Conservation (phyloP, 2,797 vertebrate genomes). For the Mallotus villosus region DNA sequence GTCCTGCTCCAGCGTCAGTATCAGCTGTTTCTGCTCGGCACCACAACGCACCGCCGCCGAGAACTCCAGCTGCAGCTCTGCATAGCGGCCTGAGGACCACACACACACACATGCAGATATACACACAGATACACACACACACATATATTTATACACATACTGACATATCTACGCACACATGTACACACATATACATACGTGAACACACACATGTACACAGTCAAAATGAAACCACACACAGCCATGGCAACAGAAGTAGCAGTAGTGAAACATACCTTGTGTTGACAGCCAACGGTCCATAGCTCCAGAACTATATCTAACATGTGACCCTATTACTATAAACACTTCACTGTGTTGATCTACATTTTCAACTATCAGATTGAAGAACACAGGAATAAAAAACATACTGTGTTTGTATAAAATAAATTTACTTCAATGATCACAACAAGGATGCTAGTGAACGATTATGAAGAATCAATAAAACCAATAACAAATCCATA, state of each 20-base stretch:
- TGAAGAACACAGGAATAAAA: constrained; percentile 66
- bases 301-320: too few relatives aligned
- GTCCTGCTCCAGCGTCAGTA: constrained; percentile 90
- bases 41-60: constrained; percentile 77
- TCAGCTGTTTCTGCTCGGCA: constrained; percentile 88
- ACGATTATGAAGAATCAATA: constrained; percentile 89
- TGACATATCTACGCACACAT: too few relatives aligned
- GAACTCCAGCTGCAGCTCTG: constrained; percentile 86
- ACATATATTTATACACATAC: not conserved
- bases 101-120: constrained; percentile 10
- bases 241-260: too few relatives aligned
- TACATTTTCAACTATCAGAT: too few relatives aligned
- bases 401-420: constrained; percentile 97
- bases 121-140: constrained; percentile 12
- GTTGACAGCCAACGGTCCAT: too few relatives aligned
- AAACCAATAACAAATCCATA: constrained; percentile 91
- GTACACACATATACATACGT: too few relatives aligned
- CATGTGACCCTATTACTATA: too few relatives aligned
- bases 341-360: too few relatives aligned
- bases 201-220: too few relatives aligned
- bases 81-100: constrained; percentile 78
- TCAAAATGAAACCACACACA: too few relatives aligned
- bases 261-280: too few relatives aligned
- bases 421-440: constrained; percentile 99
- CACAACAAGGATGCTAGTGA: constrained; percentile 99